Base-by-base conservation (phyloP, 2,888 invertebrate species). In the Drosophila tanythrix region DNA sequence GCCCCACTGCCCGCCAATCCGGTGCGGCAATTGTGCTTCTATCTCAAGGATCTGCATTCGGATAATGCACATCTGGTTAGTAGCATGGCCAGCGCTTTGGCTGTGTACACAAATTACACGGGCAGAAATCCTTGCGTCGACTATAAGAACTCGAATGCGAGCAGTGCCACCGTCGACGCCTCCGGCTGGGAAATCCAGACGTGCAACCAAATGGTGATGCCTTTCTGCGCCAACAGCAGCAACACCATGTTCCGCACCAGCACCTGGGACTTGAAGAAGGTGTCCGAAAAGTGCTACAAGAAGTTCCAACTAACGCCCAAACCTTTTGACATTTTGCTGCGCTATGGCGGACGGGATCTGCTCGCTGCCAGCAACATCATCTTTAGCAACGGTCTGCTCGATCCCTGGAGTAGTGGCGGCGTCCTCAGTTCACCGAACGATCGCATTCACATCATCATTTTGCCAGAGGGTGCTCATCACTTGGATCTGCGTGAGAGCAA, bases 141-240 rank as follows among this genome's bases (percentile, higher is more conserved):
- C 89, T 95, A 95, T 70, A 94, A 94, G 38, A 94, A 95, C 18
- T 92, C 97, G 8, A 96, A 96, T 18, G 95, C 95, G 18, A 81
- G 46, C 46, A 46, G 91, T 7, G 97, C 96, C 0, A 69, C 60
- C 18, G 71, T 71, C 13, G 87, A 87, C 38, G 75, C 58, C 7
- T 29, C 50, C 7, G 87, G 87, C 18, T 99, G 98, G 98, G 94
- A 95, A 76, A 97, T 96, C 91, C 98, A 98, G 95, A 95, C 96
- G 0, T 99, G 99, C 91, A 98, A 98, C 31, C 99, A 99, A 93
- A 98, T 99, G 97, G 96, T 98, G 70, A 98, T 99, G 97, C 99
- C 99, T 0, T 96, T 97, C 94, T 99, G 99, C 92, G 94, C 95
- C 11, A 95, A 95, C 78, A 97, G 96, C 48, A 93, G 94, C 2